phyloP scores from a whole-genome alignment of 2,797 vertebrate species.

The Tadarida brasiliensis region DNA sequence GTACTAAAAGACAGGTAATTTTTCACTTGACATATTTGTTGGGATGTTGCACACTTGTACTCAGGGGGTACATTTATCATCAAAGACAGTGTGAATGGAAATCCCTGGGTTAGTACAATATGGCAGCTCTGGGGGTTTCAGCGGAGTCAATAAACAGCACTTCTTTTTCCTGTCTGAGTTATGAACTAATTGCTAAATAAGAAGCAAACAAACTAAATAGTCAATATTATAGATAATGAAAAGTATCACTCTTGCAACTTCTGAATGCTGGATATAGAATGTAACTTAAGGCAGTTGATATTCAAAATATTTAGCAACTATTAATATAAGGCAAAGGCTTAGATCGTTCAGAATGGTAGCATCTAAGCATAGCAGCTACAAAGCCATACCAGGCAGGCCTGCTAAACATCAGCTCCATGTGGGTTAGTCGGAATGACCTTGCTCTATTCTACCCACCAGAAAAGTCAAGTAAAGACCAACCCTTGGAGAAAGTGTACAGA shows the following conservation, averaged over 20 bases:
- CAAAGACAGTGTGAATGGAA: not conserved
- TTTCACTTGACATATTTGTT: constrained; percentile 61
- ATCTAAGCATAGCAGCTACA: not conserved
- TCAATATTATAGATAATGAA: not conserved
- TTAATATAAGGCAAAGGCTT: not conserved
- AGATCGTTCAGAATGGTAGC: not conserved
- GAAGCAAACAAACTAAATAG: constrained; percentile 10
- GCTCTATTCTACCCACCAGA: not conserved
- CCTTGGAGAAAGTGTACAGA: not conserved
- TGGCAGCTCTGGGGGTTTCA: not conserved
- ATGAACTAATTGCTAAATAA: constrained; percentile 53
- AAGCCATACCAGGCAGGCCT: rapidly evolving
- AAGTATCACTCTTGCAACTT: not conserved
- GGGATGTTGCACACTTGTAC: constrained; percentile 40
- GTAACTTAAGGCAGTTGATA: not conserved
- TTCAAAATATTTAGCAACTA: not conserved
- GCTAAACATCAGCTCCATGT: not conserved
- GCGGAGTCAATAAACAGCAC: constrained; percentile 15
- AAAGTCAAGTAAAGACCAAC: not conserved
- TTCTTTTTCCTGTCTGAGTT: not conserved
- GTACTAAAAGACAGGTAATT: constrained; percentile 53
- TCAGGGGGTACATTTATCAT: constrained; percentile 56
- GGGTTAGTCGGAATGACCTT: not conserved
- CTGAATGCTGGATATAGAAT: not conserved
- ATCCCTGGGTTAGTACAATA: constrained; percentile 54